Evolutionary conservation across 2,113 vertebrate species (phyloP), one percentile per base, ranked within the genome.

Genomic region (Platysteira castanea): DNA sequence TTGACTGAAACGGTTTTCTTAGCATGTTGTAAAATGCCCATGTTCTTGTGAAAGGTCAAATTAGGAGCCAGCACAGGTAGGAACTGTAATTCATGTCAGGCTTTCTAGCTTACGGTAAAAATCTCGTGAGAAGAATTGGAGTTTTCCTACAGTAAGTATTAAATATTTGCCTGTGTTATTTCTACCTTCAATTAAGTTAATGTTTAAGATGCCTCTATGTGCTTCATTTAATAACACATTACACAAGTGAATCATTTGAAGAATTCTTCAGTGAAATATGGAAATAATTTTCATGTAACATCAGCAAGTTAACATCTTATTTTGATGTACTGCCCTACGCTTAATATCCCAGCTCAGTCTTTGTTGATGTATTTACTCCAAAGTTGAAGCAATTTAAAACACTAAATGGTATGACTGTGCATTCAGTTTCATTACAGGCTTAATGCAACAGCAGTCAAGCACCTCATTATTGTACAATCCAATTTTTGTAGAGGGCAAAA

Each of bases 211-310:
- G 35, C 68, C 75, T 85, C 63, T 80, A 65, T 71, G 24, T 71
- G 47, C 69, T 89, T 94, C 91, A 81, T 95, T 89, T 94, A 97
- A 77, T 93, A 84, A 56, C 37, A 15, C 67, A 61, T 78, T 87
- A 95, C 54, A 75, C 37, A 84, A 93, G 68, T 90, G 46, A 63
- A 57, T 92, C 0, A 35, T 90, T 76, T 64, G 73, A 81, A 67
- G 83, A 81, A 67, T 93, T 93, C 77, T 94, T 92, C 82, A 83
- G 79, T 95, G 94, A 73, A 80, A 80, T 75, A 74, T 81, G 70
- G 74, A 54, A 89, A 63, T 96, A 53, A 75, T 93, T 96, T 96
- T 86, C 78, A 68, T 92, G 89, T 94, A 65, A 37, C 39, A 33
- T 92, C 89, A 96, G 92, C 83, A 81, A 59, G 95, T 85, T 37